phyloP scores from a whole-genome alignment of 2,113 vertebrate species.

The Uropsilus gracilis region DNA sequence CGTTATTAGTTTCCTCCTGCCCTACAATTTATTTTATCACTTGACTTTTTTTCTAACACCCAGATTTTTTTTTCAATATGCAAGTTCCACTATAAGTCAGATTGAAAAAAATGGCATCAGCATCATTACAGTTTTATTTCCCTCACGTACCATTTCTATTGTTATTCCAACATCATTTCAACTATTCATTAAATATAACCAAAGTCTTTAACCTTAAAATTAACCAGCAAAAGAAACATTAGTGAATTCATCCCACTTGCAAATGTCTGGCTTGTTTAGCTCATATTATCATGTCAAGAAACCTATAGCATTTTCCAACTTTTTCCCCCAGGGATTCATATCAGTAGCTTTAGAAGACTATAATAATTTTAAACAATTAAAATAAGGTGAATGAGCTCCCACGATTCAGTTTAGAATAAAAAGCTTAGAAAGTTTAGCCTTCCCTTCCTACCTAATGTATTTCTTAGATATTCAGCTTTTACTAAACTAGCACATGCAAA shows the following conservation, averaged over 20 bases:
- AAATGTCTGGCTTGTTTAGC: constrained; percentile 61
- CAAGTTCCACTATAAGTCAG: neutral
- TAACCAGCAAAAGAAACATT: constrained; percentile 68
- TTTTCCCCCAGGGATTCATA: constrained; percentile 24
- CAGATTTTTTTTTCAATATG: constrained; percentile 14
- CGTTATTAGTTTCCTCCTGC: neutral
- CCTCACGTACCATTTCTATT: constrained; percentile 49
- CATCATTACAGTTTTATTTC: constrained; percentile 57
- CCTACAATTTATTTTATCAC: constrained; percentile 7
- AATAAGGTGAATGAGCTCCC: constrained; percentile 14
- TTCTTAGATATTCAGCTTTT: neutral
- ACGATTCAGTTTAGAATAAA: constrained; percentile 28
- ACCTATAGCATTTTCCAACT: constrained; percentile 45
- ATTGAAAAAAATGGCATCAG: constrained; percentile 38
- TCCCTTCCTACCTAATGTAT: neutral
- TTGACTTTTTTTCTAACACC: constrained; percentile 19
- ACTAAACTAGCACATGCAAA: constrained; percentile 23
- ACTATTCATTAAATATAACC: constrained; percentile 68
- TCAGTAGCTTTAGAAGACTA: constrained; percentile 30
- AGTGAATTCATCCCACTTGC: constrained; percentile 57
- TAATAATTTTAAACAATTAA: constrained; percentile 58
- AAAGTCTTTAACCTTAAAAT: constrained; percentile 67
- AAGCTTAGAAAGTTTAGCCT: constrained; percentile 6
- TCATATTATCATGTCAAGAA: constrained; percentile 65
- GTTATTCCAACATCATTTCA: constrained; percentile 48